Evolutionary conservation across 2,113 vertebrate genomes (phyloP), one percentile per base, ranked within the genome.

Genomic region (Channa maculata): DNA sequence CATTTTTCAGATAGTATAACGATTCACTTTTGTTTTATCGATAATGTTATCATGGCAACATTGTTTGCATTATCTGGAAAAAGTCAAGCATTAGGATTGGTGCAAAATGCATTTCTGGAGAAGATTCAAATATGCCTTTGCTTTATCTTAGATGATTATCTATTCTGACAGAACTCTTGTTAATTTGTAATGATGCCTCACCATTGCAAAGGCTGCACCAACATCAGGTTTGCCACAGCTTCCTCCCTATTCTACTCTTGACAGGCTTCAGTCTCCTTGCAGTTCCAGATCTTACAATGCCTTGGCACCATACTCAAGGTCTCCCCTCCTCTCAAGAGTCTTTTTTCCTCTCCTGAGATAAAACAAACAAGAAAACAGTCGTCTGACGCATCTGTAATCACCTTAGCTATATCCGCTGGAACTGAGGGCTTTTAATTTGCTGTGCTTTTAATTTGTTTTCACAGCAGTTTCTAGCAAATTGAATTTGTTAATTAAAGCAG

Each of bases 401-500:
- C 94, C 95, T 96, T 95, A 95, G 90, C 93, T 89, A 92, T 91
- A 95, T 96, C 94, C 94, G 87, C 89, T 93, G 91, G 92, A 95
- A 94, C 95, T 90, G 87, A 92, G 93, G 93, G 91, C 93, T 96
- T 95, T 96, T 93, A 95, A 96, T 97, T 94, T 95, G 93, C 95
- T 90, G 65, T 94, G 95, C 95, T 97, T 98, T 97, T 98, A 98
- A 99, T 98, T 98, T 98, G 96, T 98, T 99, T 98, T 99, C 96
- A 98, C 96, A 99, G 97, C 75, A 63, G 95, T 90, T 91, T 98
- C 94, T 90, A 96, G 96, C 95, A 98, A 98, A 98, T 98, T 98
- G 94, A 98, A 99, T 99, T 98, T 98, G 96, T 98, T 98, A 99
- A 98, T 98, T 98, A 98, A 98, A 97, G 96, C 96, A 92, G 96